Percentiles rank a stretch among this genome's conserved stretches.
phyloP scores from a whole-genome alignment of 2,113 vertebrate species.

The Spizaetus ornatus region DNA sequence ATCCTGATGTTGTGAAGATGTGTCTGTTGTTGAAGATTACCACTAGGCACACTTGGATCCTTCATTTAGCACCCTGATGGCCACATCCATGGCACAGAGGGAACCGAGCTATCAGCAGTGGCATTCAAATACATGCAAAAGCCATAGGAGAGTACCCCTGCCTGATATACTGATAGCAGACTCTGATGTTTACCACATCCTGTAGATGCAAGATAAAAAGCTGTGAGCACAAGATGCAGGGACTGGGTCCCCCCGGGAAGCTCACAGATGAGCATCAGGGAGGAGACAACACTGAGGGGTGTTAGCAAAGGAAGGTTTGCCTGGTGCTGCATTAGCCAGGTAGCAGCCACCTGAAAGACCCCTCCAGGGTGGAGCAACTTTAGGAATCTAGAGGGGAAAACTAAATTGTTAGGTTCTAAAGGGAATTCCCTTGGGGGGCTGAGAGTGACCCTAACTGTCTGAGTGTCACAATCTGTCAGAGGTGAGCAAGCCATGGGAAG shows the following conservation, averaged over 20 bases:
- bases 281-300: neutral
- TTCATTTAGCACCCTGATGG: neutral
- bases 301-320: neutral
- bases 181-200: neutral
- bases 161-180: neutral
- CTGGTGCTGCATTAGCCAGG: neutral
- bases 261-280: neutral
- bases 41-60: neutral
- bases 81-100: neutral
- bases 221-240: neutral
- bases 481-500: neutral
- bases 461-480: neutral
- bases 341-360: neutral
- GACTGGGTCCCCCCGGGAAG: neutral
- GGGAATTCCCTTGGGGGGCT: neutral
- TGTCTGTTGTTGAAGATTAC: neutral
- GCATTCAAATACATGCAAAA: neutral
- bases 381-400: neutral
- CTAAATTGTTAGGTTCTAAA: neutral
- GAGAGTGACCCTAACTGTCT: no score
- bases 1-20: neutral
- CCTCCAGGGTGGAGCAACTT: neutral
- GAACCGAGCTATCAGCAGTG: neutral
- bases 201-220: neutral
- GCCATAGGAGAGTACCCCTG: neutral